These are phyloP conservation scores for Dichetophora obliterata DNA, from an alignment of 2,888 invertebrate species.

Conservation along the genomic window DNA sequence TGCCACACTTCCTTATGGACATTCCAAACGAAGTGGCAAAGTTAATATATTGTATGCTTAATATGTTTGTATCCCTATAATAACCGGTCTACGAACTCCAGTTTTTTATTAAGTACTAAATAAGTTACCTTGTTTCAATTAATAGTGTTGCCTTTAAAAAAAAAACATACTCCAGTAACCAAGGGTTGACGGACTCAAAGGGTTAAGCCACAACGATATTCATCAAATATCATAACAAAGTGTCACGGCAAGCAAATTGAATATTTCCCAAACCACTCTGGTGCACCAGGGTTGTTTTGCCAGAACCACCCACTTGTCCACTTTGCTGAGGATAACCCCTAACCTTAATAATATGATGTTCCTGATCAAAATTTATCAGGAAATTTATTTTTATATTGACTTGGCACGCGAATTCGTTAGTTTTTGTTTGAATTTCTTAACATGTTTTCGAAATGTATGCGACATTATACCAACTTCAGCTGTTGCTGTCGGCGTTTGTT, in stretches of 20 bases:
- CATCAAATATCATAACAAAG: constrained; percentile 20
- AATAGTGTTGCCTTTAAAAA: constrained; percentile 7
- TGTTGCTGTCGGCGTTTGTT: neutral
- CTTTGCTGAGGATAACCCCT: neutral
- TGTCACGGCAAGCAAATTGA: constrained; percentile 26
- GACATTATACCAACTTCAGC: neutral
- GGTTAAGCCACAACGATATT: neutral
- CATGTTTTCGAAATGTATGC: constrained; percentile 3
- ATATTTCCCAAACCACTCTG: neutral
- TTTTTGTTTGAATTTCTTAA: constrained; percentile 6
- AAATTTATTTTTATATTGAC: constrained; percentile 23
- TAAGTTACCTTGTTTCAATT: constrained; percentile 34
- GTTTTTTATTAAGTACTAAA: constrained; percentile 36
- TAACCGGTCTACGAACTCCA: constrained; percentile 33
- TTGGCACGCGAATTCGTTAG: constrained; percentile 18
- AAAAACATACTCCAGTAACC: neutral
- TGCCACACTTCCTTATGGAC: too few species aligned
- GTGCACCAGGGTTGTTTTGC: neutral
- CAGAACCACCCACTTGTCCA: neutral
- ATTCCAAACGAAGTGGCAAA: too few species aligned
- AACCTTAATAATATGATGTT: constrained; percentile 7
- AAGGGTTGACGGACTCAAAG: neutral
- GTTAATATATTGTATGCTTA: too few species aligned
- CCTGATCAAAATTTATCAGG: constrained; percentile 3
- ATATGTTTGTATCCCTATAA: too few species aligned